A percentile compares a stretch with the other conserved stretches of the same genome.
Evolutionary conservation across 2,113 vertebrate species (phyloP).

Genomic region (Callionymus lyra): DNA sequence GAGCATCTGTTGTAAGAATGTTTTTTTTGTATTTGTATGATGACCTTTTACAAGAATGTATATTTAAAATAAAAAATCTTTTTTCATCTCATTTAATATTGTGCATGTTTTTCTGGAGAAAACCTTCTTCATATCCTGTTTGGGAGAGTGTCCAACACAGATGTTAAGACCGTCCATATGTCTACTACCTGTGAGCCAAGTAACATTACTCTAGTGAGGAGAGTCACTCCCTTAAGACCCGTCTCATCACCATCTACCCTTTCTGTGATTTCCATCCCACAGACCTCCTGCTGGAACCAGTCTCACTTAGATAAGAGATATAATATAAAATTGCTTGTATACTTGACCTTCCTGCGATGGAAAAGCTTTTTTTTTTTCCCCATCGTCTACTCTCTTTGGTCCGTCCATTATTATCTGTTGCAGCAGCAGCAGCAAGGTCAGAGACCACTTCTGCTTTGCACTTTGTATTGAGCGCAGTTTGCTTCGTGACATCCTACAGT

Average conservation of each 20-base stretch:
- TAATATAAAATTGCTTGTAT: constrained; percentile 34
- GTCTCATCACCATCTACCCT: constrained; percentile 12
- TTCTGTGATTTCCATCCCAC: constrained; percentile 36
- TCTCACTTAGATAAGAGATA: constrained; percentile 23
- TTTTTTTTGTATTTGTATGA: too few relatives aligned
- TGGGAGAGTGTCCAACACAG: too few relatives aligned
- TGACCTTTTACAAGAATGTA: too few relatives aligned
- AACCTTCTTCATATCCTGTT: too few relatives aligned
- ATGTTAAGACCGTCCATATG: too few relatives aligned
- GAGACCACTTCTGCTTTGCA: constrained; percentile 19
- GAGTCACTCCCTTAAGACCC: constrained; percentile 25
- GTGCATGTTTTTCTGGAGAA: too few relatives aligned
- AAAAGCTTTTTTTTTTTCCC: constrained; percentile 29
- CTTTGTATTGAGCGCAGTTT: constrained; percentile 18
- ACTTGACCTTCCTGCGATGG: constrained; percentile 46
- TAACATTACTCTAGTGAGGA: constrained; percentile 31
- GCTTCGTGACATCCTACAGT: constrained; percentile 23
- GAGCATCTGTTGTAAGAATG: too few relatives aligned
- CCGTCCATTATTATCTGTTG: constrained; percentile 16
- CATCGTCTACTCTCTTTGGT: constrained; percentile 22
- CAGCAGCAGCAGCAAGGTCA: constrained; percentile 38
- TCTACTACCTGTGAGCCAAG: constrained; percentile 1
- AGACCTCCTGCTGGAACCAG: constrained; percentile 31
- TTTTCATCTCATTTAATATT: too few relatives aligned
- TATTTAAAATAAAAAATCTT: too few relatives aligned